These are phyloP conservation scores for Drosophila affinis DNA, from an alignment of 2,888 invertebrate genomes.

Conservation along the genomic window DNA sequence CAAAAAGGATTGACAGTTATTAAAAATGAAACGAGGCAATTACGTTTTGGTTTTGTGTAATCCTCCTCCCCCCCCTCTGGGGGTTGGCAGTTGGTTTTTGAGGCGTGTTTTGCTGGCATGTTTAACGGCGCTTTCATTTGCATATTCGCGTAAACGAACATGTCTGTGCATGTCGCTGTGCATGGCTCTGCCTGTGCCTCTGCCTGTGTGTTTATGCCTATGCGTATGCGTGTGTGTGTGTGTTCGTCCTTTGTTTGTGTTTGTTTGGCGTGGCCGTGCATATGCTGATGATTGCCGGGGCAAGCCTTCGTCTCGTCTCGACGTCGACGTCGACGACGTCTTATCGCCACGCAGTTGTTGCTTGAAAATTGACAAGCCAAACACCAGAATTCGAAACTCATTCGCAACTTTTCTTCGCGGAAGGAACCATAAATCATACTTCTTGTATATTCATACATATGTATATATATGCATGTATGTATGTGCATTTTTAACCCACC, in stretches of 20 bases:
- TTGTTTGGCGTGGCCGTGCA: conserved; percentile 58
- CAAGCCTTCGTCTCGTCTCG: conserved; percentile 32
- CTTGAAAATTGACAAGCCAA: conserved; percentile 51
- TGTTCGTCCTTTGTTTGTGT: conserved; percentile 25
- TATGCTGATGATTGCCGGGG: conserved; percentile 71
- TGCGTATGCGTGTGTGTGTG: conserved; percentile 6
- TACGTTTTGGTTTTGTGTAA: conserved; percentile 55
- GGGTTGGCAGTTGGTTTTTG: conserved; percentile 52
- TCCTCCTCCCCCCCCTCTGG: background rate
- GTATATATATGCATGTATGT: too few relatives aligned
- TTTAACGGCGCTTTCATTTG: conserved; percentile 66
- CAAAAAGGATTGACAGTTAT: conserved; percentile 78
- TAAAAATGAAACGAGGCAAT: conserved; percentile 77
- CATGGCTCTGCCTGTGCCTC: conserved; percentile 8
- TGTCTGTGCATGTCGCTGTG: conserved; percentile 18
- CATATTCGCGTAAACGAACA: conserved; percentile 33
- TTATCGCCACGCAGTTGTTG: conserved; percentile 46
- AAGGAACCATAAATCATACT: conserved; percentile 66
- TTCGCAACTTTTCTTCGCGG: conserved; percentile 26
- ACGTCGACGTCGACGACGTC: conserved; percentile 2
- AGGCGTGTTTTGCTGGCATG: conserved; percentile 65
- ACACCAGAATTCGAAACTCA: conserved; percentile 36
- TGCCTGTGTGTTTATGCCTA: conserved; percentile 12
- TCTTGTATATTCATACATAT: conserved; percentile 10
- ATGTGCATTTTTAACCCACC: conserved; percentile 15